Percentiles rank a stretch among this genome's conserved stretches.
phyloP scores from a whole-genome alignment of 1,140 invertebrate species.

The Dinoponera quadriceps region DNA sequence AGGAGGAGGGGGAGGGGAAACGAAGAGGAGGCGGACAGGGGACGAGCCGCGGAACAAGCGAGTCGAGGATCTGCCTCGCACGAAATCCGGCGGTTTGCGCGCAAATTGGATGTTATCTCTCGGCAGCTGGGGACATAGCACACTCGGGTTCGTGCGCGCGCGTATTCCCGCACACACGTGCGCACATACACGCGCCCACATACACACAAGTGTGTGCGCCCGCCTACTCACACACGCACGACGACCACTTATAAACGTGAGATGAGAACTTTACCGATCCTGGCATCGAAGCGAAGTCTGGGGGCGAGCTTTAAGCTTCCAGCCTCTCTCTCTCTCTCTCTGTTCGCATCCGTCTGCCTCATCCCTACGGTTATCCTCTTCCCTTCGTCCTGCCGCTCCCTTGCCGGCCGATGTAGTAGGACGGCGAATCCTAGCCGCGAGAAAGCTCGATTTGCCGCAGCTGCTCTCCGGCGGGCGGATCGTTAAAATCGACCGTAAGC shows the following conservation, averaged over 20 bases:
- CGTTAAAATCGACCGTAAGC: constrained; percentile 46
- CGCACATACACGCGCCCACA: not conserved
- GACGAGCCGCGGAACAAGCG: constrained; percentile 52
- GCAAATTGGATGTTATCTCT: constrained; percentile 84
- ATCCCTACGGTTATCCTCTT: not conserved
- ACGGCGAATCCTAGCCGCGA: constrained; percentile 47
- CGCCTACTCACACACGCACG: constrained; percentile 17
- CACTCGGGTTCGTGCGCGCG: constrained; percentile 47
- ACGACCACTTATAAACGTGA: constrained; percentile 66
- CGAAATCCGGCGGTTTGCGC: constrained; percentile 81
- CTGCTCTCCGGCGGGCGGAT: constrained; percentile 52
- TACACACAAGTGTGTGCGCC: not conserved
- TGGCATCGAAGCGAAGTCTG: constrained; percentile 71
- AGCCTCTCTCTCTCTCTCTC: constrained; percentile 36
- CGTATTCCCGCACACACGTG: not conserved
- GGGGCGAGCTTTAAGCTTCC: constrained; percentile 76
- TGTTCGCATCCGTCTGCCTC: constrained; percentile 10
- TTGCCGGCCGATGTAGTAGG: constrained; percentile 17
- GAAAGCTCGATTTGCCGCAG: constrained; percentile 55
- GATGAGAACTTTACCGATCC: constrained; percentile 77
- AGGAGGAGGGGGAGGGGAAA: not conserved
- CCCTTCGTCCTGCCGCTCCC: not conserved
- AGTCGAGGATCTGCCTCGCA: constrained; percentile 70
- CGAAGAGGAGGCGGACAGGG: constrained; percentile 1
- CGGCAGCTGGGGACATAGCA: constrained; percentile 81